phyloP scores from a whole-genome alignment of 1,140 invertebrate species.

The Musca vetustissima region DNA sequence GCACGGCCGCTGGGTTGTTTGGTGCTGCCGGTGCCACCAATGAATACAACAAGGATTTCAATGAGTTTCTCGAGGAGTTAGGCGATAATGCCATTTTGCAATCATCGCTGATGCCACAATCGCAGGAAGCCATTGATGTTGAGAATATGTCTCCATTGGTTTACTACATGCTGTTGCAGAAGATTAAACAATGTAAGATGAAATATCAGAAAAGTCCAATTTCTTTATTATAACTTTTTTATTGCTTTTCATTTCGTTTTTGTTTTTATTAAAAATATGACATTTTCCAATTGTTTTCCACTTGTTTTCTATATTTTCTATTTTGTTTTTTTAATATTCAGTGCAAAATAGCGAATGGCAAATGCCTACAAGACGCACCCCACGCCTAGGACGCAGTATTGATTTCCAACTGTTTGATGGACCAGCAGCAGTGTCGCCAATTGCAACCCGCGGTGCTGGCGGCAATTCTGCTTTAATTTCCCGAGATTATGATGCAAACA shows the following conservation, averaged over 20 bases:
- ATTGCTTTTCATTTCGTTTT: too few species aligned
- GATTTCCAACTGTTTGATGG: conserved; percentile 41
- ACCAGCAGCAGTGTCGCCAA: background rate
- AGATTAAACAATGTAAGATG: conserved; percentile 46
- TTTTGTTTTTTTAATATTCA: conserved; percentile 26
- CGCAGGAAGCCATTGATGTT: conserved; percentile 45
- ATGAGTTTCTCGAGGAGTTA: conserved; percentile 49
- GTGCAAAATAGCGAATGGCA: conserved; percentile 41
- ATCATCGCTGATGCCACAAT: conserved; percentile 30
- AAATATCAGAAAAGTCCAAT: background rate
- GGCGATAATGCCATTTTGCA: conserved; percentile 43
- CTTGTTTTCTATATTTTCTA: background rate
- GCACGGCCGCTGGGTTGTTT: background rate
- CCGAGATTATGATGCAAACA: conserved; percentile 2
- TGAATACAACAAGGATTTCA: conserved; percentile 48
- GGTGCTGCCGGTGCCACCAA: background rate
- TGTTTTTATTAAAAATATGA: conserved; percentile 3
- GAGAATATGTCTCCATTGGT: conserved; percentile 49
- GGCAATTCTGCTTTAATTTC: background rate
- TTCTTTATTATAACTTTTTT: background rate
- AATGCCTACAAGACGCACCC: conserved; percentile 43
- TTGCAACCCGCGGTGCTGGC: conserved; percentile 29
- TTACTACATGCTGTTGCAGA: conserved; percentile 49
- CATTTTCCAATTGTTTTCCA: conserved; percentile 5
- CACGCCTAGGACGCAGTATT: conserved; percentile 53